phyloP scores from a whole-genome alignment of 2,888 invertebrate species.

The Xanthia togata region DNA sequence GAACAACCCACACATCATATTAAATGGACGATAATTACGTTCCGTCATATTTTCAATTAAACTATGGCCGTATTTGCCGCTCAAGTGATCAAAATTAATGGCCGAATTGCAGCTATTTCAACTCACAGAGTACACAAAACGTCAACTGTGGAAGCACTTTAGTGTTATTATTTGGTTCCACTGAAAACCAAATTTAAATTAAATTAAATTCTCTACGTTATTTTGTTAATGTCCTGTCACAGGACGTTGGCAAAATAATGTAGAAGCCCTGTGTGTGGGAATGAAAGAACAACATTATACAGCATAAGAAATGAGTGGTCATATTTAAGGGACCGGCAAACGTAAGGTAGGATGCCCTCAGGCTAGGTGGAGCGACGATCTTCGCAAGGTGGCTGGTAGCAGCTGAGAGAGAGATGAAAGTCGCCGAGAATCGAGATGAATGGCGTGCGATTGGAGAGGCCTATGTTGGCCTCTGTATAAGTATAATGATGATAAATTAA shows the following conservation, averaged over 20 bases:
- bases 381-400: too few relatives aligned
- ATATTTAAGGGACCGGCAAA: not conserved
- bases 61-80: not conserved
- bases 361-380: too few relatives aligned
- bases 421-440: too few relatives aligned
- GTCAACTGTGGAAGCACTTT: not conserved
- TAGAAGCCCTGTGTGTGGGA: not conserved
- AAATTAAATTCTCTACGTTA: slow-evolving; percentile 1
- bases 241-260: too few relatives aligned
- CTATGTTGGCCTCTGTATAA: too few relatives aligned
- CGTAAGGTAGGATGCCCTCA: too few relatives aligned
- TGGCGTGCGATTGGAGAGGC: too few relatives aligned
- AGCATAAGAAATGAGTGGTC: not conserved
- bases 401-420: too few relatives aligned
- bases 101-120: slow-evolving; percentile 5
- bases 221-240: not conserved
- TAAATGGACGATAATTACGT: not conserved
- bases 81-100: slow-evolving; percentile 16
- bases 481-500: too few relatives aligned
- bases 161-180: slow-evolving; percentile 7
- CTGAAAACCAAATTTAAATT: slow-evolving; percentile 13
- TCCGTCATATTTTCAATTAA: slow-evolving; percentile 28
- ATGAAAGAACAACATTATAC: not conserved
- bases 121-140: slow-evolving; percentile 12
- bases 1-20: not conserved